These are phyloP conservation scores for Hirtodrosophila confusa DNA, from an alignment of 2,888 invertebrate genomes.

Conservation along the genomic window DNA sequence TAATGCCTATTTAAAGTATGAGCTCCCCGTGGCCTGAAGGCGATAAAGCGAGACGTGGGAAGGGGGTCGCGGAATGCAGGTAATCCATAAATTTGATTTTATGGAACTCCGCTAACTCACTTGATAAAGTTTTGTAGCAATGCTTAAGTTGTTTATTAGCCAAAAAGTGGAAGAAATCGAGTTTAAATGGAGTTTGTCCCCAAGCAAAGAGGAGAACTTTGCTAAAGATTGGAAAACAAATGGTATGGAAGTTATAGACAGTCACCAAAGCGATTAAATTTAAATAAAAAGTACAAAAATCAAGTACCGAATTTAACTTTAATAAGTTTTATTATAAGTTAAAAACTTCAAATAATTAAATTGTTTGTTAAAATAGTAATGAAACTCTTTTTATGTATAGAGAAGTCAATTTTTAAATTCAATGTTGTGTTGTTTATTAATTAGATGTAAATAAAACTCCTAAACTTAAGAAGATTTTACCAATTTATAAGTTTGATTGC, in stretches of 20 bases:
- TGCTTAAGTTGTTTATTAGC: slow-evolving; percentile 45
- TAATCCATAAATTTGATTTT: slow-evolving; percentile 73
- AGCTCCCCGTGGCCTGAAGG: slow-evolving; percentile 11
- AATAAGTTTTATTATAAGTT: too few relatives aligned
- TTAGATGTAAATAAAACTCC: too few relatives aligned
- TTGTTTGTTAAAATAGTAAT: too few relatives aligned
- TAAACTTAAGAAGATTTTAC: too few relatives aligned
- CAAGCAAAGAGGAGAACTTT: background rate
- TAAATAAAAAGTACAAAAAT: too few relatives aligned
- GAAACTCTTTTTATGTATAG: too few relatives aligned
- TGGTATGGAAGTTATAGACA: background rate
- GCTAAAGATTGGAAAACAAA: background rate
- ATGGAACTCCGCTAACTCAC: slow-evolving; percentile 50
- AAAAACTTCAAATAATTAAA: too few relatives aligned
- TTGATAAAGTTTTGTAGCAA: slow-evolving; percentile 46
- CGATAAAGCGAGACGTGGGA: slow-evolving; percentile 20
- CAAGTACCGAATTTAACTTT: too few relatives aligned
- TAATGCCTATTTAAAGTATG: slow-evolving; percentile 70
- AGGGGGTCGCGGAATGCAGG: slow-evolving; percentile 41
- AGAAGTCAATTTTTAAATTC: too few relatives aligned
- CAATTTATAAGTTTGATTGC: too few relatives aligned
- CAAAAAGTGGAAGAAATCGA: slow-evolving; percentile 9
- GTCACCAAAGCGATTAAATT: background rate
- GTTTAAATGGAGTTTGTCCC: slow-evolving; percentile 11
- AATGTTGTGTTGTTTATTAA: too few relatives aligned